phyloP scores from a whole-genome alignment of 2,888 invertebrate genomes.

The Mactromeris polynyma region DNA sequence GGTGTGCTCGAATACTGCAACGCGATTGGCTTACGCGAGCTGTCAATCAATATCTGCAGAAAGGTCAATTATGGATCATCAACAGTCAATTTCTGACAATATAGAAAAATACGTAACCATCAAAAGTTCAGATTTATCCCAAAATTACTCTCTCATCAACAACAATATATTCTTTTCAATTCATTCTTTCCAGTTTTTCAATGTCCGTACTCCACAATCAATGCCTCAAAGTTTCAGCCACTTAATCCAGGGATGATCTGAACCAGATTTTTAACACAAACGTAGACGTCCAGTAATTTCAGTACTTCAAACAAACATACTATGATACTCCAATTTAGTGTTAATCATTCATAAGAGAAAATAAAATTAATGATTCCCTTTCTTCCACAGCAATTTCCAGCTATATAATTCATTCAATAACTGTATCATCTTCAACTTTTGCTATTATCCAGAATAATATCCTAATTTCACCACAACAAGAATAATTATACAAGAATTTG shows the following conservation, averaged over 20 bases:
- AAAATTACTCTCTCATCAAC: too few species aligned
- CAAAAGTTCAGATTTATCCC: too few species aligned
- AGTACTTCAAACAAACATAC: background rate
- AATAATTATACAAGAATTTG: background rate
- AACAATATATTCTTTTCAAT: too few species aligned
- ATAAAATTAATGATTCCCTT: background rate
- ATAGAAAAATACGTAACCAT: too few species aligned
- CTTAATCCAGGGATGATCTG: background rate
- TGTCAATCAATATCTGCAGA: too few species aligned
- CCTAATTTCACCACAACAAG: background rate
- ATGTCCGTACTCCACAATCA: background rate
- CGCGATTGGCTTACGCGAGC: too few species aligned
- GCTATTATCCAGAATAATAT: background rate
- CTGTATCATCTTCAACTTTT: background rate
- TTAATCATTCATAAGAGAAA: background rate
- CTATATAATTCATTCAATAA: background rate
- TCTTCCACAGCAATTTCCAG: background rate
- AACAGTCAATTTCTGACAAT: too few species aligned
- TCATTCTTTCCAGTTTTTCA: background rate
- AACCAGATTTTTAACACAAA: background rate
- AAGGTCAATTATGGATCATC: too few species aligned
- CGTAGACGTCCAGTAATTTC: background rate
- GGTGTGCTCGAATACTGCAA: too few species aligned
- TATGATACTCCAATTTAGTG: background rate
- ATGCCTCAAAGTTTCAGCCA: background rate